Conservation (phyloP, 2,888 invertebrate species). For the Conistra vaccinii region DNA sequence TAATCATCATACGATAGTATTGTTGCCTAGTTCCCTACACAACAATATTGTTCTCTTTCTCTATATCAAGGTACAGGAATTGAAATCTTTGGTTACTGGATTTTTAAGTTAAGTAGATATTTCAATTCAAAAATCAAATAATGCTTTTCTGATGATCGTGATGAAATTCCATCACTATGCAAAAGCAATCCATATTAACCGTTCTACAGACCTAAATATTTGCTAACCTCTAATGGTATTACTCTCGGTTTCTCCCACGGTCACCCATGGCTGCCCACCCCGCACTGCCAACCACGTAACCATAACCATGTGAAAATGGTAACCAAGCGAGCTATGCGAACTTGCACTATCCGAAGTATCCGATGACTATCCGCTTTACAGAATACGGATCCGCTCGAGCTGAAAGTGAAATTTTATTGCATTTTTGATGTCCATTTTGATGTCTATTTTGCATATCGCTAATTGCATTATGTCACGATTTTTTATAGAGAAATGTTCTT, state of each 20-base stretch:
- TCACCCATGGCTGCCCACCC: conserved; percentile 85
- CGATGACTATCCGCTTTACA: conserved; percentile 69
- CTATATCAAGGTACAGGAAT: too few relatives aligned
- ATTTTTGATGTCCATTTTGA: conserved; percentile 29
- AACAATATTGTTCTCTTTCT: too few relatives aligned
- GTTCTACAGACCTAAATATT: conserved; percentile 60
- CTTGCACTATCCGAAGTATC: conserved; percentile 25
- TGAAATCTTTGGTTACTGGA: too few relatives aligned
- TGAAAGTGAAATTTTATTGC: conserved; percentile 77
- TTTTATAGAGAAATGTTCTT: conserved; percentile 17
- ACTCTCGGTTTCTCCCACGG: conserved; percentile 87
- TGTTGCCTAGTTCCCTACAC: too few relatives aligned
- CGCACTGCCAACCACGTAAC: conserved; percentile 64
- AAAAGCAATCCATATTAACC: conserved; percentile 36
- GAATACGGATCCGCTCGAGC: conserved; percentile 59
- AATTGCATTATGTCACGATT: conserved; percentile 37
- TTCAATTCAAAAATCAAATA: not conserved
- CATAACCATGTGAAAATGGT: conserved; percentile 65
- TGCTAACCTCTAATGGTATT: conserved; percentile 55
- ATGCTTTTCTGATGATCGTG: not conserved
- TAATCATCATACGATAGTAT: not conserved
- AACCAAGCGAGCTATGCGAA: conserved; percentile 63
- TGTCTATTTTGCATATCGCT: conserved; percentile 25
- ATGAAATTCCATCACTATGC: conserved; percentile 5
- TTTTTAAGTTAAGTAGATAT: too few relatives aligned